Evolutionary conservation across 2,888 invertebrate species (phyloP).

Genomic region (Luffia ferchaultella): DNA sequence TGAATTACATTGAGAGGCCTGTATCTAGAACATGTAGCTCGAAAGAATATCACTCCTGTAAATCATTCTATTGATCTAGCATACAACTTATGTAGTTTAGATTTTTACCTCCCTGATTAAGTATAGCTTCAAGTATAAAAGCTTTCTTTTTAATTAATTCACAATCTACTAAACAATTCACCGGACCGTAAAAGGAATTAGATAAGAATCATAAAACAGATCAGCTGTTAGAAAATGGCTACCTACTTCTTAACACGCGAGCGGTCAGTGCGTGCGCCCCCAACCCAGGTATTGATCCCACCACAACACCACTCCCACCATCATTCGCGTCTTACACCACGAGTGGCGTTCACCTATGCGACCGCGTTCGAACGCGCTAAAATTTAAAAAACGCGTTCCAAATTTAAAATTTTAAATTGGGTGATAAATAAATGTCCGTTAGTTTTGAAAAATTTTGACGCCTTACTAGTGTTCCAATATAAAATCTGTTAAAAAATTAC

Average conservation of each 20-base stretch:
- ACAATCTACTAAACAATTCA: no score
- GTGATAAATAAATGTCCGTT: neutral
- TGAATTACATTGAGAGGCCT: no score
- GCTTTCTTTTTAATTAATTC: no score
- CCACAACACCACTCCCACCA: conserved; percentile 56
- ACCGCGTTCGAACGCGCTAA: neutral
- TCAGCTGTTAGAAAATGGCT: neutral
- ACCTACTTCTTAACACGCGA: conserved; percentile 12
- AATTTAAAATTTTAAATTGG: neutral
- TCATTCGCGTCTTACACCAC: conserved; percentile 25
- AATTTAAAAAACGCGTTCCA: neutral
- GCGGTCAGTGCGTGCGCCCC: conserved; percentile 58
- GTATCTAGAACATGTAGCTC: no score
- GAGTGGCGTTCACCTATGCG: neutral
- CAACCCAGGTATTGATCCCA: conserved; percentile 57
- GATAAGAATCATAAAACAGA: no score
- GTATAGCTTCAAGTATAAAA: no score
- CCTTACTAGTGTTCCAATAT: neutral
- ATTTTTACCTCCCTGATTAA: no score
- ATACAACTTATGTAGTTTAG: no score
- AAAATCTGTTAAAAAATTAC: no score
- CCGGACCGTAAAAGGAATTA: no score
- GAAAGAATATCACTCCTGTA: no score
- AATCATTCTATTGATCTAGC: no score
- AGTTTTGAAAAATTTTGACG: neutral